These are phyloP conservation scores for Albula glossodonta DNA, from an alignment of 2,113 vertebrate genomes.

Conservation along the genomic window DNA sequence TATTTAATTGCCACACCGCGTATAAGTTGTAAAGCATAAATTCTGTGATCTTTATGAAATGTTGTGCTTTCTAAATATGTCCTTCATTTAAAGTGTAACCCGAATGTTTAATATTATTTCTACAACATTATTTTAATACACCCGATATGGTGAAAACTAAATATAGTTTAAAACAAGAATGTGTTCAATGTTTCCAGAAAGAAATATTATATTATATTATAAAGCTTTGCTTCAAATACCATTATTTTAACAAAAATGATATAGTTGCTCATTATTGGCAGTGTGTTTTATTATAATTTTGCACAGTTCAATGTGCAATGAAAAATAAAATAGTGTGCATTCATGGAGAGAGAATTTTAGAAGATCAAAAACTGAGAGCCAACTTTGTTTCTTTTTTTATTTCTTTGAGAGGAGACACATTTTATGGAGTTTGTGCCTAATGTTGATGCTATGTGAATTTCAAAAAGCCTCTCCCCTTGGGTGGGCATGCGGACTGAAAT, in stretches of 20 bases:
- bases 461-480: background rate
- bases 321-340: background rate
- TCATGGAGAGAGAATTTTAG: background rate
- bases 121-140: background rate
- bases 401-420: background rate
- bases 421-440: background rate
- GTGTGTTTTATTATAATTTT: background rate
- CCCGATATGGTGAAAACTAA: background rate
- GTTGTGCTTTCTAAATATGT: background rate
- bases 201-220: too few relatives aligned
- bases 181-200: too few relatives aligned
- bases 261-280: background rate
- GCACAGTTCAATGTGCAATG: background rate
- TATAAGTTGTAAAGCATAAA: too few relatives aligned
- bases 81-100: background rate
- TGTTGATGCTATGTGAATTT: background rate
- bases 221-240: background rate
- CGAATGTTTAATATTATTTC: background rate
- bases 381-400: background rate
- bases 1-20: too few relatives aligned
- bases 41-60: too few relatives aligned
- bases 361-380: background rate
- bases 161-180: too few relatives aligned
- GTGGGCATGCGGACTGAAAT: background rate
- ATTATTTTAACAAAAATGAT: background rate